Conservation (phyloP, 2,888 invertebrate species). For the Drosophila birchii region DNA sequence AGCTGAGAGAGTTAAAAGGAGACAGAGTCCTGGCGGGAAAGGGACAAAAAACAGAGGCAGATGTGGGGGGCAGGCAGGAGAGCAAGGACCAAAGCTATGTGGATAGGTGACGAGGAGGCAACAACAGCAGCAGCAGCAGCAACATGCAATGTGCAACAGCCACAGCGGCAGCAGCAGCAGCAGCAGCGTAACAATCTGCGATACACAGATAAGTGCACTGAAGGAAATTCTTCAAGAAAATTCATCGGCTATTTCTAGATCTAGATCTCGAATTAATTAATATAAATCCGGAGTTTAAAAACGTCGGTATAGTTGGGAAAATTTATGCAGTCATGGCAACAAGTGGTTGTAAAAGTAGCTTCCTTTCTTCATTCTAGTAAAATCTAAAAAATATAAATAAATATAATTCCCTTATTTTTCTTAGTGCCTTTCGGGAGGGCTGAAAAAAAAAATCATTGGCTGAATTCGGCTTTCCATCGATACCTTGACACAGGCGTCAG, state of each 20-base stretch:
- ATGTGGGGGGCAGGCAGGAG: not conserved
- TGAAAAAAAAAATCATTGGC: slow-evolving; percentile 31
- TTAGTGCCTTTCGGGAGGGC: not conserved
- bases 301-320: too few relatives aligned
- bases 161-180: slow-evolving; percentile 17
- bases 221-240: not conserved
- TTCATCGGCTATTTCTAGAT: too few relatives aligned
- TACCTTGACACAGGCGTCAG: slow-evolving; percentile 52
- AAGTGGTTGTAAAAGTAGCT: too few relatives aligned
- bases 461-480: slow-evolving; percentile 54
- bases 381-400: not conserved
- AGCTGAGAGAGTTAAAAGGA: slow-evolving; percentile 19
- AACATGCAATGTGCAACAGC: slow-evolving; percentile 26
- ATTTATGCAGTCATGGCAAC: too few relatives aligned
- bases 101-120: slow-evolving; percentile 28
- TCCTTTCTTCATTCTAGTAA: too few relatives aligned
- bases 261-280: too few relatives aligned
- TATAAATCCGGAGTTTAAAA: too few relatives aligned
- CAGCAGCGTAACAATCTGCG: slow-evolving; percentile 25
- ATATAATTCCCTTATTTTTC: not conserved
- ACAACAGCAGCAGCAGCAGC: slow-evolving; percentile 23
- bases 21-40: not conserved
- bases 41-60: slow-evolving; percentile 1
- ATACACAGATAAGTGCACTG: slow-evolving; percentile 47
- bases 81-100: slow-evolving; percentile 30